A percentile compares a stretch with the other conserved stretches of the same genome.
phyloP scores from a whole-genome alignment of 2,888 invertebrate species.

The Eupithecia exiguata region DNA sequence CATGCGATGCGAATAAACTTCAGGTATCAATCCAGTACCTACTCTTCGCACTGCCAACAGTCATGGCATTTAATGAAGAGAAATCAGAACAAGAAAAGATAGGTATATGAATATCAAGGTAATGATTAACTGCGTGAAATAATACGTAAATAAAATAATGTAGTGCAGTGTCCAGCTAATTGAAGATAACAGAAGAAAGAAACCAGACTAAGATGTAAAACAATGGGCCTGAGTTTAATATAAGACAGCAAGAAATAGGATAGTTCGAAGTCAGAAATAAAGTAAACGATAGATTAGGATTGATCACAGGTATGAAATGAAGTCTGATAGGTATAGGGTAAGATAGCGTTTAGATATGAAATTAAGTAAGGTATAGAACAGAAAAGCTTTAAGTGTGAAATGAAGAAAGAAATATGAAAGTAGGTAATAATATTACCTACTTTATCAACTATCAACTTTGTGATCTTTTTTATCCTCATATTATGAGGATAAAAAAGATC shows the following conservation, averaged over 20 bases:
- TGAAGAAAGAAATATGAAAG: not conserved
- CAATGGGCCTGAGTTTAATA: not conserved
- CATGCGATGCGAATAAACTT: not conserved
- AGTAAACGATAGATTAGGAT: not conserved
- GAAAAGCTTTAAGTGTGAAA: not conserved
- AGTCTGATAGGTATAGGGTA: not conserved
- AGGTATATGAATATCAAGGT: not conserved
- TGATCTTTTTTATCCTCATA: too few relatives aligned
- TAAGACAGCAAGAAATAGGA: not conserved
- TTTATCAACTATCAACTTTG: too few relatives aligned
- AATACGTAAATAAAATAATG: not conserved
- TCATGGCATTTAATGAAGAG: not conserved
- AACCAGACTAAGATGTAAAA: not conserved
- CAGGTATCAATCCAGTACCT: not conserved
- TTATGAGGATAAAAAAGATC: not conserved
- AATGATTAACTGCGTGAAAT: not conserved
- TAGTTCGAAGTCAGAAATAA: not conserved
- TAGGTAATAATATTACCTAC: too few relatives aligned
- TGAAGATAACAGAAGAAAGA: too few relatives aligned
- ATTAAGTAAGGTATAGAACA: not conserved
- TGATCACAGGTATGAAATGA: not conserved
- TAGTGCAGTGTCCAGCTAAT: too few relatives aligned
- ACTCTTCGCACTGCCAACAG: not conserved
- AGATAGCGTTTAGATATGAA: not conserved
- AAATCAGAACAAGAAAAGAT: not conserved